phyloP scores from a whole-genome alignment of 2,888 invertebrate species.

The Odontocerum albicorne region DNA sequence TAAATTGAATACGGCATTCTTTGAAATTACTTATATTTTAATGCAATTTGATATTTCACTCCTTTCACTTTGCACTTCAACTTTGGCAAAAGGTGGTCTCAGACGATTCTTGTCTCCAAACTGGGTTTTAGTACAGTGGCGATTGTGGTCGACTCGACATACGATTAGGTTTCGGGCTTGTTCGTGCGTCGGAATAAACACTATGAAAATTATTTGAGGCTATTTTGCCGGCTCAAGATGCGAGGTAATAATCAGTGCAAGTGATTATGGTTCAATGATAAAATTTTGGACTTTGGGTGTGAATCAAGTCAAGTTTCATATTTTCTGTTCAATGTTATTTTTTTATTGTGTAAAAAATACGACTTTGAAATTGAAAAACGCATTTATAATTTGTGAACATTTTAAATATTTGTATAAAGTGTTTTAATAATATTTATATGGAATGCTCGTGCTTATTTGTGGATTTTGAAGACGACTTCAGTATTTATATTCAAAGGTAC shows the following conservation, averaged over 20 bases:
- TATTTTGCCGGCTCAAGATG: neutral
- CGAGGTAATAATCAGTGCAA: neutral
- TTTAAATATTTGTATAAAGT: too few relatives aligned
- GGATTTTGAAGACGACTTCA: too few relatives aligned
- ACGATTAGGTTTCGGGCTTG: slow-evolving; percentile 20
- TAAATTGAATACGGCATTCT: too few relatives aligned
- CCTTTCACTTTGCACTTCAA: slow-evolving; percentile 14
- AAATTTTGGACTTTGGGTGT: slow-evolving; percentile 1
- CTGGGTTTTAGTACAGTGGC: slow-evolving; percentile 26
- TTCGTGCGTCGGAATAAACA: slow-evolving; percentile 25
- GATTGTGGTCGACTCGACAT: slow-evolving; percentile 21
- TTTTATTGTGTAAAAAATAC: neutral
- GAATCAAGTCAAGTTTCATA: neutral
- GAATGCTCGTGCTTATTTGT: too few relatives aligned
- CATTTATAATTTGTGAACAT: too few relatives aligned
- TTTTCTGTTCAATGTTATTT: neutral
- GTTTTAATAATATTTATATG: too few relatives aligned
- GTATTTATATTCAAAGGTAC: too few relatives aligned
- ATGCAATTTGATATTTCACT: too few relatives aligned
- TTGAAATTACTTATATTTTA: too few relatives aligned
- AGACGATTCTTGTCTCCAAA: slow-evolving; percentile 1
- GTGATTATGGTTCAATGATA: neutral
- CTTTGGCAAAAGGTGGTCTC: slow-evolving; percentile 22
- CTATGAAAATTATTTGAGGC: too few relatives aligned
- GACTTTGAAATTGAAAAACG: too few relatives aligned